A percentile compares a stretch with the other conserved stretches of the same genome.
Evolutionary conservation across 1,140 invertebrate species (phyloP).

Genomic region (Spodoptera litura): DNA sequence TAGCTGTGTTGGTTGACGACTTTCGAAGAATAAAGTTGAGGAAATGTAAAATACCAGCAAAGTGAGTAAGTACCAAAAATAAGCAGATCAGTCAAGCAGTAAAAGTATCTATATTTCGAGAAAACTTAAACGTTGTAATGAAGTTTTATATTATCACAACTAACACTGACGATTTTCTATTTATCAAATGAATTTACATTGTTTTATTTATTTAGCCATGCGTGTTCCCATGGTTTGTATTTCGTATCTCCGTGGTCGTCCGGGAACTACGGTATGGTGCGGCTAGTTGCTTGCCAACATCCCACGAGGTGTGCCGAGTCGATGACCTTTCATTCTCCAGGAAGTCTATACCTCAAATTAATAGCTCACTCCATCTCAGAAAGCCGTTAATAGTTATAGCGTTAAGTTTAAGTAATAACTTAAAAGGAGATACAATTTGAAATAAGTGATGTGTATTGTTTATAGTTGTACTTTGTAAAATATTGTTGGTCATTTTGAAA

Average conservation of each 20-base stretch:
- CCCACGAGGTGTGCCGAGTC: constrained; percentile 69
- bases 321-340: constrained; percentile 65
- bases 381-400: constrained; percentile 51
- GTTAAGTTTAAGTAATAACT: constrained; percentile 29
- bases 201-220: constrained; percentile 37
- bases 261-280: constrained; percentile 61
- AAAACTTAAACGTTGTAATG: too few species aligned
- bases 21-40: too few species aligned
- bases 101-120: too few species aligned
- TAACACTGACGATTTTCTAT: not conserved
- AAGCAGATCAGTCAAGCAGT: too few species aligned
- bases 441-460: constrained; percentile 2
- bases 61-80: too few species aligned
- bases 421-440: constrained; percentile 26
- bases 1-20: too few species aligned
- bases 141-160: too few species aligned
- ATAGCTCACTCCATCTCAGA: constrained; percentile 59
- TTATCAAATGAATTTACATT: constrained; percentile 12
- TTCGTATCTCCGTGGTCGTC: constrained; percentile 53
- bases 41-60: too few species aligned
- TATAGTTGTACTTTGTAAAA: not conserved
- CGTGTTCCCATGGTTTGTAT: constrained; percentile 47
- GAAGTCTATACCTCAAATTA: constrained; percentile 72
- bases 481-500: not conserved
- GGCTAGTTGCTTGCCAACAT: constrained; percentile 59